Evolutionary conservation across 2,888 invertebrate species (phyloP).

Genomic region (Latrodectus hesperus): DNA sequence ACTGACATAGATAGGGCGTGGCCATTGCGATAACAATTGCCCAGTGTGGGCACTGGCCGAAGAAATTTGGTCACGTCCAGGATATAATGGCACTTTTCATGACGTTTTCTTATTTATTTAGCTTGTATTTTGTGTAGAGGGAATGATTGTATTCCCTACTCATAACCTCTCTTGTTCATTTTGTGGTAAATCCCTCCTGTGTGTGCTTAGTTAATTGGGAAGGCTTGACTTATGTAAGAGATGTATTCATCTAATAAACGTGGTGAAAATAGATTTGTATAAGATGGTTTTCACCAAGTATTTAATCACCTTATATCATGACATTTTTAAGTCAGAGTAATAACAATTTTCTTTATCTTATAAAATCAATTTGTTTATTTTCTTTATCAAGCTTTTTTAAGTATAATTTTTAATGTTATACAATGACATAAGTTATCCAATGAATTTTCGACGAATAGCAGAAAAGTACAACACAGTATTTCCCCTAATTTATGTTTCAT

Average conservation of each 20-base stretch:
- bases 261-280: neutral
- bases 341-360: no score
- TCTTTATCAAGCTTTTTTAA: no score
- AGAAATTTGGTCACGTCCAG: slow-evolving; percentile 46
- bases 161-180: no score
- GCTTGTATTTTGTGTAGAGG: neutral
- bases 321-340: no score
- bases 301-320: neutral
- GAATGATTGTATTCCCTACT: no score
- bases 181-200: neutral
- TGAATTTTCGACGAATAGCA: no score
- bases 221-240: neutral
- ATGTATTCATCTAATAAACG: neutral
- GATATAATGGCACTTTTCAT: slow-evolving; percentile 29
- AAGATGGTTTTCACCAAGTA: neutral
- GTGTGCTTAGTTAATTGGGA: neutral
- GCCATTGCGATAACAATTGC: slow-evolving; percentile 32
- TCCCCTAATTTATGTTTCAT: no score
- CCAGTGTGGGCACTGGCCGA: slow-evolving; percentile 21
- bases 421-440: no score
- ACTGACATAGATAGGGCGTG: slow-evolving; percentile 53
- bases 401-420: no score
- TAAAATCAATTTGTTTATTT: no score
- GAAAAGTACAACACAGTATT: no score
- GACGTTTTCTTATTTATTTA: slow-evolving; percentile 40